These are phyloP conservation scores for Saimiri boliviensis DNA, from an alignment of 2,113 vertebrate species.

Conservation along the genomic window DNA sequence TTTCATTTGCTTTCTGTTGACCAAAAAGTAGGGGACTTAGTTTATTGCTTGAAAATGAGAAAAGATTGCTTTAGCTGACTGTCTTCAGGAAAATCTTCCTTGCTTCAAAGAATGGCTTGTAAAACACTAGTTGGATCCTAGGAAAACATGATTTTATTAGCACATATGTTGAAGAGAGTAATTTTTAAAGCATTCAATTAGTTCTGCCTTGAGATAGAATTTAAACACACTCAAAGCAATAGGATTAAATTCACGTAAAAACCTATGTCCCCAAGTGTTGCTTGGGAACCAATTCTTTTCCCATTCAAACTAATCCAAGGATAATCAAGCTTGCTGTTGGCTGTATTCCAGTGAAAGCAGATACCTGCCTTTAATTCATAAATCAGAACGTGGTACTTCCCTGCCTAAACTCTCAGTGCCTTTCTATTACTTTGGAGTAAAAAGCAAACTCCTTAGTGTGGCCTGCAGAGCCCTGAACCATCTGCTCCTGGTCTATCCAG, in stretches of 20 bases:
- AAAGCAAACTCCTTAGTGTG: neutral
- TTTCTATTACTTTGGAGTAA: neutral
- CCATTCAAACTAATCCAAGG: neutral
- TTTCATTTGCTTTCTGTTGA: conserved; percentile 54
- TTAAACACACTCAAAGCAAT: conserved; percentile 35
- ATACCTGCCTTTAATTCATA: neutral
- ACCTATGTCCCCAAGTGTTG: neutral
- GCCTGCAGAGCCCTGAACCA: neutral
- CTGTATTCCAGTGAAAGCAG: neutral
- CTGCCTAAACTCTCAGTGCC: neutral
- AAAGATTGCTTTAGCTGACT: conserved; percentile 1
- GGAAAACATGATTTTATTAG: conserved; percentile 58
- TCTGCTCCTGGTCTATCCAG: neutral
- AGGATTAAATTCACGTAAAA: conserved; percentile 31
- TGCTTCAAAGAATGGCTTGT: conserved; percentile 39
- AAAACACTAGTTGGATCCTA: conserved; percentile 15
- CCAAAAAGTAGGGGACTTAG: conserved; percentile 17
- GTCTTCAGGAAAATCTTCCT: conserved; percentile 35
- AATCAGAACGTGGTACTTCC: neutral
- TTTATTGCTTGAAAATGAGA: conserved; percentile 49
- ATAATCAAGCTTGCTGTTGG: conserved; percentile 15
- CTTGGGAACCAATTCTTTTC: conserved; percentile 38
- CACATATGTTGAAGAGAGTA: conserved; percentile 59
- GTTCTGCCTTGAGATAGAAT: conserved; percentile 59
- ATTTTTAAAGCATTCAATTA: conserved; percentile 65